Conservation (phyloP, 2,797 vertebrate species). For the Okamejei kenojei region DNA sequence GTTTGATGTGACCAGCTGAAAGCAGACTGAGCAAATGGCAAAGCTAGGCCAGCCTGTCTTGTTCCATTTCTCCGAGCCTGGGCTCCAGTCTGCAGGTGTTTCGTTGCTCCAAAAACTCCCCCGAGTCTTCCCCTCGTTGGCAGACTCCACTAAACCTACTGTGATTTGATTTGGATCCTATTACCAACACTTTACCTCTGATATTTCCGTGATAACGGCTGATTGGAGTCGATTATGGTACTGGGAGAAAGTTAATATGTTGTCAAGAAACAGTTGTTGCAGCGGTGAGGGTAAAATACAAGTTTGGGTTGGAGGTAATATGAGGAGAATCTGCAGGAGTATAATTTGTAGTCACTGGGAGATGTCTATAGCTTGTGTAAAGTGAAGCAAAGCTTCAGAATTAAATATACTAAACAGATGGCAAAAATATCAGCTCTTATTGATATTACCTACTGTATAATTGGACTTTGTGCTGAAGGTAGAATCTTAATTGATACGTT, state of each 20-base stretch:
- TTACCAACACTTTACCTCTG: constrained; percentile 73
- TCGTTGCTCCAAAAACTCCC: constrained; percentile 66
- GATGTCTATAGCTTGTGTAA: not conserved
- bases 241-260: constrained; percentile 70
- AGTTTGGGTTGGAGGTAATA: constrained; percentile 34
- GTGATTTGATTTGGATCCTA: constrained; percentile 79
- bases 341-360: constrained; percentile 1
- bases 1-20: constrained; percentile 49
- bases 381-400: not conserved
- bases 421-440: constrained; percentile 9
- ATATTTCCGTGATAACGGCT: constrained; percentile 75
- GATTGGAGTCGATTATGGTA: constrained; percentile 76
- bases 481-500: not conserved
- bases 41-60: constrained; percentile 57
- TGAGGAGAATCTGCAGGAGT: constrained; percentile 20
- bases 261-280: constrained; percentile 65
- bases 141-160: constrained; percentile 68
- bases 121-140: constrained; percentile 60
- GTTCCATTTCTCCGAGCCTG: constrained; percentile 60
- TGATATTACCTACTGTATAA: constrained; percentile 3
- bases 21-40: constrained; percentile 55
- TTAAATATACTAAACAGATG: constrained; percentile 23
- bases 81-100: constrained; percentile 70
- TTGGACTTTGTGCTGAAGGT: not conserved
- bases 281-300: constrained; percentile 27